Evolutionary conservation across 2,888 invertebrate species (phyloP).

Genomic region (Agrochola lychnidis): DNA sequence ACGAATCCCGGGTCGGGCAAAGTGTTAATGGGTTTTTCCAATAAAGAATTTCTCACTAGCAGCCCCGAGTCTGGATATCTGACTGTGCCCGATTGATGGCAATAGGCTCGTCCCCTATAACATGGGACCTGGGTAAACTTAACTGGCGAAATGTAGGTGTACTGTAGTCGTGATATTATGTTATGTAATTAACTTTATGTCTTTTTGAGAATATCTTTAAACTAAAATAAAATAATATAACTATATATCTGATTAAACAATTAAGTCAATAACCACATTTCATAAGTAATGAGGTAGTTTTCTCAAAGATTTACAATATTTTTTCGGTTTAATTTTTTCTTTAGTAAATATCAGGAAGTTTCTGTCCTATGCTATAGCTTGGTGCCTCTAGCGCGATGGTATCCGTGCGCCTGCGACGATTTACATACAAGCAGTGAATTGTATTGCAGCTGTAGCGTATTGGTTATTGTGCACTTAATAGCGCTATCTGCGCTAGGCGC

Average conservation of each 20-base stretch:
- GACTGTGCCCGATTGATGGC: neutral
- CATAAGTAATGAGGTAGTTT: neutral
- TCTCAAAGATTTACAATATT: no score
- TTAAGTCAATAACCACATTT: neutral
- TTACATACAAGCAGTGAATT: constrained; percentile 65
- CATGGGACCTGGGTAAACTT: neutral
- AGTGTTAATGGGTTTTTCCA: neutral
- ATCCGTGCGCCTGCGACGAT: constrained; percentile 60
- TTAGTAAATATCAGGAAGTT: neutral
- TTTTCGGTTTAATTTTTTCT: neutral
- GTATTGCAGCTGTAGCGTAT: constrained; percentile 54
- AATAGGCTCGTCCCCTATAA: neutral
- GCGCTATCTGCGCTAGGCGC: constrained; percentile 31
- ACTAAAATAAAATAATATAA: neutral
- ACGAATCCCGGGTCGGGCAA: neutral
- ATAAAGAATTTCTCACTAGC: neutral
- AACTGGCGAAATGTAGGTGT: neutral
- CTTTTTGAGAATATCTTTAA: no score
- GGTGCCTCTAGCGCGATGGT: constrained; percentile 43
- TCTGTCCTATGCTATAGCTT: neutral
- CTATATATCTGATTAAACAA: no score
- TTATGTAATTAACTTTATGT: no score
- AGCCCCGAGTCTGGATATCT: neutral
- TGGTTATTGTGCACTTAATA: constrained; percentile 63
- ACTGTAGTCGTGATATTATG: neutral